phyloP scores from a whole-genome alignment of 2,888 invertebrate species.

The Drosophila testacea region DNA sequence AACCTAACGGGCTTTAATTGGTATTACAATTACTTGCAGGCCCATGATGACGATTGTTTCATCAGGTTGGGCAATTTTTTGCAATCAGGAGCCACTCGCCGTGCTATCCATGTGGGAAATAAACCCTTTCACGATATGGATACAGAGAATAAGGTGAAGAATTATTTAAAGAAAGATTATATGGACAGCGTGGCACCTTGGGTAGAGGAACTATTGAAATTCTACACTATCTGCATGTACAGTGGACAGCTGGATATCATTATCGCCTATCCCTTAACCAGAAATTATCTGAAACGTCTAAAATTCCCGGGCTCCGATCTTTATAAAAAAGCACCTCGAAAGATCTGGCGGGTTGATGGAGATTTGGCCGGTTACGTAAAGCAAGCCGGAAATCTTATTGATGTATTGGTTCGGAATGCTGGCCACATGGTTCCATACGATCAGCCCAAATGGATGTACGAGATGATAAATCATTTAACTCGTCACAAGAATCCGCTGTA shows the following conservation, averaged over 20 bases:
- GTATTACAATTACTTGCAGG: constrained; percentile 86
- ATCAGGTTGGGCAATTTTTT: constrained; percentile 82
- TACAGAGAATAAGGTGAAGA: constrained; percentile 87
- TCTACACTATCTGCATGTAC: constrained; percentile 89
- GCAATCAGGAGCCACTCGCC: constrained; percentile 86
- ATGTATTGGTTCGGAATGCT: constrained; percentile 91
- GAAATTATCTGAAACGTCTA: constrained; percentile 90
- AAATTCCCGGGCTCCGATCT: constrained; percentile 89
- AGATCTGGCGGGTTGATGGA: constrained; percentile 89
- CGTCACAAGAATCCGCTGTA: constrained; percentile 48
- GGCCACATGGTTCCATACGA: constrained; percentile 93
- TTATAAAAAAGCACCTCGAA: constrained; percentile 89
- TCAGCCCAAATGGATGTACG: constrained; percentile 91
- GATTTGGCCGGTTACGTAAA: constrained; percentile 92
- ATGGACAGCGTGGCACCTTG: constrained; percentile 92
- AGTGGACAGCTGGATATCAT: constrained; percentile 96
- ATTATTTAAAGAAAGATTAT: constrained; percentile 90
- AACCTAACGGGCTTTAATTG: constrained; percentile 81
- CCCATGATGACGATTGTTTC: constrained; percentile 88
- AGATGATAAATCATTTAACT: constrained; percentile 87
- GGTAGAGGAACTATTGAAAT: constrained; percentile 89
- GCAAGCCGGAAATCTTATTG: constrained; percentile 89
- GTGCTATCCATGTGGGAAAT: constrained; percentile 94
- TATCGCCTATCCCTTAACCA: constrained; percentile 93
- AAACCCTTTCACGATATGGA: constrained; percentile 87